phyloP scores from a whole-genome alignment of 2,888 invertebrate species.

The Hydraecia micacea region DNA sequence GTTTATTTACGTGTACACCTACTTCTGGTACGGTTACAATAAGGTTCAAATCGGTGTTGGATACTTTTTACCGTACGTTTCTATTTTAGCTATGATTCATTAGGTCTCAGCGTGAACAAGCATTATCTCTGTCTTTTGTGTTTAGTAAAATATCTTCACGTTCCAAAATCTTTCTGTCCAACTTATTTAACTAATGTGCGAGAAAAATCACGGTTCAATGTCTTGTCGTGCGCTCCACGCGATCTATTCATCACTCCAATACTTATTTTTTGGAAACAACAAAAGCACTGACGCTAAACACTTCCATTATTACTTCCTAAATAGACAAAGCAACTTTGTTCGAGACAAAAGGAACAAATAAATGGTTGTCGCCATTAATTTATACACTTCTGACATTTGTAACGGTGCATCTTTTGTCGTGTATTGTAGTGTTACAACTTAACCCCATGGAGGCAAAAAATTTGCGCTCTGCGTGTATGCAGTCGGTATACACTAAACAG shows the following conservation, averaged over 20 bases:
- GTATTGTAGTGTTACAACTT: constrained; percentile 72
- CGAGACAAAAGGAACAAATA: constrained; percentile 86
- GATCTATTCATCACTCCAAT: constrained; percentile 82
- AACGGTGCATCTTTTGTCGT: constrained; percentile 85
- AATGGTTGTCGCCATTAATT: constrained; percentile 89
- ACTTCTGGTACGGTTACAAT: neutral
- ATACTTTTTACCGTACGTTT: constrained; percentile 27
- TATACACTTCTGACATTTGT: constrained; percentile 87
- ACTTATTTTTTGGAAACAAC: constrained; percentile 83
- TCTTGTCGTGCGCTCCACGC: constrained; percentile 85
- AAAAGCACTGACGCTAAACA: constrained; percentile 89
- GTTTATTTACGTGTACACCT: neutral
- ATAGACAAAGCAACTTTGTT: constrained; percentile 88
- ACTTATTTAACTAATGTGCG: constrained; percentile 82
- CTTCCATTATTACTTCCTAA: constrained; percentile 87
- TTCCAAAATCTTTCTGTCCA: constrained; percentile 73
- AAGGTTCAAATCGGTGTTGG: constrained; percentile 7
- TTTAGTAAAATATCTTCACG: constrained; percentile 65
- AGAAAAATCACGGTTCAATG: constrained; percentile 83
- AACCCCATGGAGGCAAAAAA: constrained; percentile 83
- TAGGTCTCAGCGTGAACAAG: constrained; percentile 58
- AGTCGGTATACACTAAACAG: constrained; percentile 70
- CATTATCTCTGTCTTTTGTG: constrained; percentile 61
- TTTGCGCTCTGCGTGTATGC: constrained; percentile 84
- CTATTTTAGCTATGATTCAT: constrained; percentile 48